Percentiles rank a stretch among this genome's conserved stretches.
Evolutionary conservation across 2,797 vertebrate species (phyloP).

Genomic region (Melanotaenia boesemani): DNA sequence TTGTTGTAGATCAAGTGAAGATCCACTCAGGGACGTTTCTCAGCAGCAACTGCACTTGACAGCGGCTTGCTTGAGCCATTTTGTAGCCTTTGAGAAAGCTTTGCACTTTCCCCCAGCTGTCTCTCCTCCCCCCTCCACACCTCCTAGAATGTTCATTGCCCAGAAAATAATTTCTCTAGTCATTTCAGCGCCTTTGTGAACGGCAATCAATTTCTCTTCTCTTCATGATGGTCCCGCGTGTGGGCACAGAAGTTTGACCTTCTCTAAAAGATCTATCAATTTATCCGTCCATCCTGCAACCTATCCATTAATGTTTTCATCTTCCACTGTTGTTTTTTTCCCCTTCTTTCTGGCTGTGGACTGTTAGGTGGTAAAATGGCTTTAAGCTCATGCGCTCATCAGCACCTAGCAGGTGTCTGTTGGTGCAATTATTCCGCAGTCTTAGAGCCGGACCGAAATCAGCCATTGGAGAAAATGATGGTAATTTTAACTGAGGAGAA

Average conservation of each 20-base stretch:
- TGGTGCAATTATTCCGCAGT: slow-evolving; percentile 84
- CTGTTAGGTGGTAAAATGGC: slow-evolving; percentile 81
- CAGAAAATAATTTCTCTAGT: slow-evolving; percentile 89
- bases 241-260: slow-evolving; percentile 89
- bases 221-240: slow-evolving; percentile 84
- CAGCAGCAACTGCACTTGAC: slow-evolving; percentile 79
- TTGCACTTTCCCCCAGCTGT: slow-evolving; percentile 60
- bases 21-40: slow-evolving; percentile 72
- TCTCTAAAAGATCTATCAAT: slow-evolving; percentile 88
- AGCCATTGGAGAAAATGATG: slow-evolving; percentile 79
- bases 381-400: slow-evolving; percentile 84
- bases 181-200: slow-evolving; percentile 88
- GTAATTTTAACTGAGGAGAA: slow-evolving; percentile 81
- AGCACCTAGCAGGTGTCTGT: slow-evolving; percentile 76
- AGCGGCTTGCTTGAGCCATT: slow-evolving; percentile 80
- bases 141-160: slow-evolving; percentile 86
- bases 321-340: slow-evolving; percentile 73
- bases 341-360: slow-evolving; percentile 59
- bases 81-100: slow-evolving; percentile 77
- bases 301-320: slow-evolving; percentile 89
- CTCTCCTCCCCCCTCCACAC: slow-evolving; percentile 37
- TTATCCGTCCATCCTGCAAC: slow-evolving; percentile 88
- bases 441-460: slow-evolving; percentile 75
- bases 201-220: slow-evolving; percentile 89
- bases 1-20: slow-evolving; percentile 47